phyloP scores from a whole-genome alignment of 1,140 invertebrate species.

The Cotesia vestalis region DNA sequence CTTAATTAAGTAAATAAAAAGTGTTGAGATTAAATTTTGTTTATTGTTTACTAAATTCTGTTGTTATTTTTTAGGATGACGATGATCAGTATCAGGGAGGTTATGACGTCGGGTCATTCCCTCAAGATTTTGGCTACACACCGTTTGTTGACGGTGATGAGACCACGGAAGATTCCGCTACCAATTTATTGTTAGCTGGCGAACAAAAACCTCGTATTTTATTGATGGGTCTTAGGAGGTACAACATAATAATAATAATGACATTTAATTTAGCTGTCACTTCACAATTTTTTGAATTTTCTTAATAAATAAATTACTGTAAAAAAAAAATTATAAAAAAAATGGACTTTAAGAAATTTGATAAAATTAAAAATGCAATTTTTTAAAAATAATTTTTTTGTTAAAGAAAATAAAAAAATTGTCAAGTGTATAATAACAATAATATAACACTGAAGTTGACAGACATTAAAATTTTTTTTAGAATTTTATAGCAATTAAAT shows the following conservation, averaged over 20 bases:
- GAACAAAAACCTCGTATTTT: conserved; percentile 92
- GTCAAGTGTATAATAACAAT: no score
- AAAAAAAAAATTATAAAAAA: no score
- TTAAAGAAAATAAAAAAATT: no score
- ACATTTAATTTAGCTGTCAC: no score
- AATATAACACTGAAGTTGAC: no score
- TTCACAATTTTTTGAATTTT: conserved; percentile 6
- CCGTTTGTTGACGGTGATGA: conserved; percentile 79
- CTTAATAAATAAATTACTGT: no score
- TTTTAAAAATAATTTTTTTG: no score
- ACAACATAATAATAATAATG: conserved; percentile 25
- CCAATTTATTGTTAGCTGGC: conserved; percentile 64
- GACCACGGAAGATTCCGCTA: conserved; percentile 66
- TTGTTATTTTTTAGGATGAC: conserved; percentile 52
- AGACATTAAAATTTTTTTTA: no score
- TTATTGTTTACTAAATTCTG: conserved; percentile 16
- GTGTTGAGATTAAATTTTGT: not conserved
- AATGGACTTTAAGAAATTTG: no score
- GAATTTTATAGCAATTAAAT: no score
- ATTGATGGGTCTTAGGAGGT: conserved; percentile 94
- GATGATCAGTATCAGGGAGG: conserved; percentile 64
- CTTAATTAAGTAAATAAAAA: not conserved
- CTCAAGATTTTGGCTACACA: conserved; percentile 92
- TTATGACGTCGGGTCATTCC: conserved; percentile 83
- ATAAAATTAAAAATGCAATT: no score